These are phyloP conservation scores for Drosophila austrosaltans DNA, from an alignment of 2,888 invertebrate species.

Conservation along the genomic window DNA sequence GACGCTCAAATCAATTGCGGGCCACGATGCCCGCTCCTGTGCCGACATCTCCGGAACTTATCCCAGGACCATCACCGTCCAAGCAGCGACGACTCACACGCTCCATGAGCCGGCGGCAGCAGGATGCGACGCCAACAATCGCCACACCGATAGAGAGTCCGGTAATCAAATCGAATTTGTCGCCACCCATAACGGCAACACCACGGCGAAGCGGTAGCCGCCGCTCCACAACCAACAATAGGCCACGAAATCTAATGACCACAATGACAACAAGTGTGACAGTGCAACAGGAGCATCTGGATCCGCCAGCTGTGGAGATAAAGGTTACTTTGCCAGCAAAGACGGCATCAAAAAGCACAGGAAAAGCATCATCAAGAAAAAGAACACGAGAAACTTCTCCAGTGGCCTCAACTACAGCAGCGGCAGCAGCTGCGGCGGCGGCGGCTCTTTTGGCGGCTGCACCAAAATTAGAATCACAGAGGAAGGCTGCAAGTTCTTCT, in stretches of 20 bases:
- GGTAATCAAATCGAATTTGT: not conserved
- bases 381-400: not conserved
- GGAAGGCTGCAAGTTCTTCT: not conserved
- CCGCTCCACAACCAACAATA: constrained; percentile 24
- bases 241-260: constrained; percentile 20
- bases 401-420: not conserved
- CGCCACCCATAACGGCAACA: not conserved
- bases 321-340: not conserved
- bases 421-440: not conserved
- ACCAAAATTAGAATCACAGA: not conserved
- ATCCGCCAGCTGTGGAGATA: not conserved
- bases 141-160: not conserved
- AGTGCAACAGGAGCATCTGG: not conserved
- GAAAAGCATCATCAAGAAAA: not conserved
- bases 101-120: constrained; percentile 31
- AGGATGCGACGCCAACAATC: constrained; percentile 1
- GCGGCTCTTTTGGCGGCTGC: not conserved
- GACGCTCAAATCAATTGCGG: constrained; percentile 48
- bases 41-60: not conserved
- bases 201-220: constrained; percentile 16
- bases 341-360: not conserved
- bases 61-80: not conserved
- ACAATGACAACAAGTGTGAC: not conserved
- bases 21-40: constrained; percentile 57
- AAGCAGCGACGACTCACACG: constrained; percentile 58